A percentile compares a stretch with the other conserved stretches of the same genome.
These are phyloP conservation scores for Xenopus borealis DNA, from an alignment of 2,113 vertebrate species.

Conservation along the genomic window DNA sequence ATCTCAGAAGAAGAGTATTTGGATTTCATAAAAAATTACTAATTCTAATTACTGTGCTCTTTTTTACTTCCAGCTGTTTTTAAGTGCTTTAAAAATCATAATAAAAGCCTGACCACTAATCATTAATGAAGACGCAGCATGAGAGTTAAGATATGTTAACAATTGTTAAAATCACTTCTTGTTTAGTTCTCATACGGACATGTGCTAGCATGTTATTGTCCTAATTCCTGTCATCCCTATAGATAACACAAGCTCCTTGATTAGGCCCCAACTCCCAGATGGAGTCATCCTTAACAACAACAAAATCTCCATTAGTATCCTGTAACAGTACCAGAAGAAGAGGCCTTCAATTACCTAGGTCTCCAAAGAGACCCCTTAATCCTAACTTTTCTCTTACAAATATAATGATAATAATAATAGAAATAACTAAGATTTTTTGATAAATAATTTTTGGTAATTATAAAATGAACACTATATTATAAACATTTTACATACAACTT, in stretches of 20 bases:
- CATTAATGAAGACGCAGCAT: conserved; percentile 83
- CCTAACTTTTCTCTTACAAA: too few relatives aligned
- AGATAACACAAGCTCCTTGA: conserved; percentile 82
- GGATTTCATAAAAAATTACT: conserved; percentile 28
- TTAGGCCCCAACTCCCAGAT: conserved; percentile 84
- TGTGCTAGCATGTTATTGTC: conserved; percentile 94
- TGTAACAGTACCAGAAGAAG: conserved; percentile 68
- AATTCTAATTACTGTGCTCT: background rate
- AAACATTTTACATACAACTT: too few relatives aligned
- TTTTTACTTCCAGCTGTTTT: background rate
- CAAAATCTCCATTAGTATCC: conserved; percentile 84
- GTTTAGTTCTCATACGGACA: conserved; percentile 87
- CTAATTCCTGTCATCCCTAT: conserved; percentile 83
- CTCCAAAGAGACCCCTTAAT: conserved; percentile 57
- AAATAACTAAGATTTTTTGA: too few relatives aligned
- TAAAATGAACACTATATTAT: too few relatives aligned
- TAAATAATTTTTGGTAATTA: too few relatives aligned
- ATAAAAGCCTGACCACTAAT: background rate
- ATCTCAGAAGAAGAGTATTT: too few relatives aligned
- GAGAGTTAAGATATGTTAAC: conserved; percentile 85
- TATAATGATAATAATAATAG: too few relatives aligned
- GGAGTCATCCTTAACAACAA: conserved; percentile 79
- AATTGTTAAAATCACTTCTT: conserved; percentile 94
- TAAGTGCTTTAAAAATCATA: background rate
- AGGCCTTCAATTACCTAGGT: conserved; percentile 79